Percentiles rank a stretch among this genome's conserved stretches.
Evolutionary conservation across 2,888 invertebrate species (phyloP).

Genomic region (Hymenopus coronatus): DNA sequence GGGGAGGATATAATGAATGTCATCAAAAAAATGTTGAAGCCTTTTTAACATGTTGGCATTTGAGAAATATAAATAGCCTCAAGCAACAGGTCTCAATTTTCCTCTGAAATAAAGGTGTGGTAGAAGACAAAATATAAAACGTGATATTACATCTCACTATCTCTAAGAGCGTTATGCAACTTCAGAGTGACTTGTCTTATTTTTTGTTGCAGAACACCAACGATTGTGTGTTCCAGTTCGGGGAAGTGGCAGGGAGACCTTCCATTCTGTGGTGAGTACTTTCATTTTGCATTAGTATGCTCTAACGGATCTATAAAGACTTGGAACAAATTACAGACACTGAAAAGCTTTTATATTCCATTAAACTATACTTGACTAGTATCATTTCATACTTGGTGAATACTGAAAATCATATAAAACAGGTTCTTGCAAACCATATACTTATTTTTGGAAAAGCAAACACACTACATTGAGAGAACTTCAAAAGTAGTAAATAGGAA

Average conservation of each 20-base stretch:
- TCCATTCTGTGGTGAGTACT: slow-evolving; percentile 75
- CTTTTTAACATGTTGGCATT: no score
- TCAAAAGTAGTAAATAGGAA: no score
- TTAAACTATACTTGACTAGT: no score
- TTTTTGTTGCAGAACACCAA: slow-evolving; percentile 51
- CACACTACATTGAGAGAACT: no score
- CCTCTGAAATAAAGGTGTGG: no score
- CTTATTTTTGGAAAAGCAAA: no score
- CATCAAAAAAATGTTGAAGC: no score
- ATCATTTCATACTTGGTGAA: no score
- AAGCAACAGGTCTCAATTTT: neutral
- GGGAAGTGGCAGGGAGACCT: slow-evolving; percentile 78
- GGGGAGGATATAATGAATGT: no score
- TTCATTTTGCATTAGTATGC: neutral
- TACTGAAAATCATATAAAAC: no score
- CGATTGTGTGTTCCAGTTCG: slow-evolving; percentile 65
- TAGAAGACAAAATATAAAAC: neutral
- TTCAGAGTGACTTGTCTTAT: neutral
- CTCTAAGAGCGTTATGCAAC: neutral
- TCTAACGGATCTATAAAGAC: neutral
- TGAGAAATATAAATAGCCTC: neutral
- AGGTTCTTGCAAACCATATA: no score
- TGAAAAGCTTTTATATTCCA: neutral
- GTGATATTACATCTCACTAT: no score
- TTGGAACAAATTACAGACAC: neutral